Percentiles rank a stretch among this genome's conserved stretches.
These are phyloP conservation scores for Rynchops niger DNA, from an alignment of 2,113 vertebrate species.

Conservation along the genomic window DNA sequence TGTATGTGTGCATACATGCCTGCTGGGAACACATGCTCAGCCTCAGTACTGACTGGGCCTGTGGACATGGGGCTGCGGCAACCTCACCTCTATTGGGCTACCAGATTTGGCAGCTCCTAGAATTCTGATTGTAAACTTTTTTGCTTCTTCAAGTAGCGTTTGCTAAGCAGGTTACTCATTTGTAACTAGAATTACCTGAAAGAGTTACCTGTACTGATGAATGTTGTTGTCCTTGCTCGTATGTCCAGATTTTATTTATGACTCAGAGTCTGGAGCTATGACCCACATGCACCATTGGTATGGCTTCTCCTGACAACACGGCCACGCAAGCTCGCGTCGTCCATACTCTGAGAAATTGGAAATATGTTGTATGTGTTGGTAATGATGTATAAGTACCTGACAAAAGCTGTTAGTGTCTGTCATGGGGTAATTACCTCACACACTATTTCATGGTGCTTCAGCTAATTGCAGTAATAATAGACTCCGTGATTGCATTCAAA, in stretches of 20 bases:
- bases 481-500: not conserved
- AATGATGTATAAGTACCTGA: not conserved
- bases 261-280: not conserved
- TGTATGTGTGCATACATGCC: fast-evolving
- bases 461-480: not conserved
- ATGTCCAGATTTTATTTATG: not conserved
- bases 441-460: not conserved
- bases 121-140: not conserved
- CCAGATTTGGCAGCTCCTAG: not conserved
- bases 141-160: not conserved
- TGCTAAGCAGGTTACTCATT: not conserved
- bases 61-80: not conserved
- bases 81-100: not conserved
- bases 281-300: too few species aligned
- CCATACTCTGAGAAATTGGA: not conserved
- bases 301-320: not conserved
- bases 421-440: not conserved
- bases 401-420: not conserved
- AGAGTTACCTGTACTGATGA: not conserved
- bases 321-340: not conserved
- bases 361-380: not conserved
- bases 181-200: not conserved
- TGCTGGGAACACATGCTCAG: not conserved
- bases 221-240: not conserved
- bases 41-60: not conserved